These are phyloP conservation scores for Contarinia nasturtii DNA, from an alignment of 1,140 invertebrate species.

Conservation along the genomic window DNA sequence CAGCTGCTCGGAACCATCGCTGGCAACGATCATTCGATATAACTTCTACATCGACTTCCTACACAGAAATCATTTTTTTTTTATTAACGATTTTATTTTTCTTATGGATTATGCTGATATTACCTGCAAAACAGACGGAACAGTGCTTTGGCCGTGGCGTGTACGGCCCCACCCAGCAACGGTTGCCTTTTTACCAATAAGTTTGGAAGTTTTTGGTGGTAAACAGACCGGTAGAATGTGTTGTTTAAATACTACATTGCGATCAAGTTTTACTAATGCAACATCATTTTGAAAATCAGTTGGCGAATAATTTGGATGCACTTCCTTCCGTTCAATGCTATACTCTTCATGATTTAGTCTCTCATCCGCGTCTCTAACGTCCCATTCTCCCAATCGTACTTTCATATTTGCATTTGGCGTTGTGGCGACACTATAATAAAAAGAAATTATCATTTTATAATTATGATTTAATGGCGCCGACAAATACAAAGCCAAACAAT, in stretches of 20 bases:
- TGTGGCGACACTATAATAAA: background rate
- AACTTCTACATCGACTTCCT: slow-evolving; percentile 68
- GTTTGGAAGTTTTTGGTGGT: slow-evolving; percentile 48
- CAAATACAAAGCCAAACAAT: background rate
- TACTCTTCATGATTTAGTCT: slow-evolving; percentile 71
- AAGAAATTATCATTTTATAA: background rate
- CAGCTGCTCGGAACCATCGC: slow-evolving; percentile 75
- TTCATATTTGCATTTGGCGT: slow-evolving; percentile 69
- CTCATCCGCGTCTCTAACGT: slow-evolving; percentile 66
- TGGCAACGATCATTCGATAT: slow-evolving; percentile 81
- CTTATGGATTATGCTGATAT: background rate
- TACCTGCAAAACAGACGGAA: slow-evolving; percentile 51
- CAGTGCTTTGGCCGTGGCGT: slow-evolving; percentile 59
- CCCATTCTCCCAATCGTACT: slow-evolving; percentile 78
- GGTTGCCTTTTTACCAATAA: slow-evolving; percentile 66
- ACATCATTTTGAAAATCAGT: slow-evolving; percentile 80
- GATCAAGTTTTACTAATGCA: slow-evolving; percentile 60
- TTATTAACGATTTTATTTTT: background rate
- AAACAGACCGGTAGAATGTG: slow-evolving; percentile 75
- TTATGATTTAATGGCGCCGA: too few relatives aligned
- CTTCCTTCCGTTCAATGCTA: slow-evolving; percentile 71
- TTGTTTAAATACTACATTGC: slow-evolving; percentile 64
- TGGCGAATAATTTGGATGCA: slow-evolving; percentile 73
- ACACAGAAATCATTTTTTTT: slow-evolving; percentile 3
- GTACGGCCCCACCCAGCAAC: slow-evolving; percentile 82